Base-by-base conservation (phyloP, 1,140 invertebrate species). In the Musca domestica region DNA sequence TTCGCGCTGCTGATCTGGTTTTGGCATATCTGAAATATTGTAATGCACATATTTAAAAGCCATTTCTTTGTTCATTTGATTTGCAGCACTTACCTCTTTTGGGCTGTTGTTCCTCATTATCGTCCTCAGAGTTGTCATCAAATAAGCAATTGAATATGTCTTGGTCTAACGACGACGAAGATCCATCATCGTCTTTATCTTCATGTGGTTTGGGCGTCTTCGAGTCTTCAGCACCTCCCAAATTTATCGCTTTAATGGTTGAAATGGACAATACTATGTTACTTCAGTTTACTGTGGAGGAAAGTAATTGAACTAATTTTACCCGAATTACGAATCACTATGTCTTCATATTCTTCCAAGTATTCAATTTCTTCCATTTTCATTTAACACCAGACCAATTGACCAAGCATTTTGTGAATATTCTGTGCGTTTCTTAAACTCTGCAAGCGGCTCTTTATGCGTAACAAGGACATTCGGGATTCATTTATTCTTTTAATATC, bases 361-460 rank as follows among this genome's bases (percentile, higher is more conserved):
- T 70, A 70, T 66, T 70, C 69, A n/a, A 70, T 70, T 19, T 70
- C 69, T 47, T 70, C 69, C 69, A 70, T 70, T 49, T 67, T 41
- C 34, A 41, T 41, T 41, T 41, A 41, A 41, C 34, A 41, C 34
- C 34, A 12, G 34, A 41, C 5, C 4, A 41, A 2, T 5, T 41
- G 12, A 2, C 4, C 34, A 41, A 41, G 34, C 34, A 41, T 41
- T 41, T 41, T 41, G 34, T 10, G 34, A 41, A 41, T 41, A 41
- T 5, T 41, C 2, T 5, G 2, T 41, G 34, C 10, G 34, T 41
- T 41, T 41, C 4, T 41, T 41, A 5, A 41, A 12, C 10, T 7
- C 34, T 41, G 4, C 34, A 41, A 41, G 27, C 2, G 6, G 10
- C 12, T 10, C 34, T 7, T 10, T 41, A 41, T 10, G 34, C 34